phyloP scores from a whole-genome alignment of 2,888 invertebrate genomes.

The Orthosia incerta region DNA sequence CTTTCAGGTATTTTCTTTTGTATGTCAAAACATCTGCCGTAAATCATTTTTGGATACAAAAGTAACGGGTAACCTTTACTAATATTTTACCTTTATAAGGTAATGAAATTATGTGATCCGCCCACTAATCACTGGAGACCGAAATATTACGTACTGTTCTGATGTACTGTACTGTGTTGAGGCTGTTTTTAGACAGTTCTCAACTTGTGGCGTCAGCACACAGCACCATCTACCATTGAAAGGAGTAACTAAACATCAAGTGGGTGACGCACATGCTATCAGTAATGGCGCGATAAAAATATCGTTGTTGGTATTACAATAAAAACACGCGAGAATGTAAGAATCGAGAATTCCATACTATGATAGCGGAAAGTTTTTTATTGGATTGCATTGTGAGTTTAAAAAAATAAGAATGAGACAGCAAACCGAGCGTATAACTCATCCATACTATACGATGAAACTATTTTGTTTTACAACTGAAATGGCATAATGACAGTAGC shows the following conservation, averaged over 20 bases:
- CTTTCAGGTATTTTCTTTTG: slow-evolving; percentile 35
- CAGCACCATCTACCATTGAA: slow-evolving; percentile 32
- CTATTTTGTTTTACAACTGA: not conserved
- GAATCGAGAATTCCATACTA: not conserved
- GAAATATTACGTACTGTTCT: too few species aligned
- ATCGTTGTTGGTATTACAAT: not conserved
- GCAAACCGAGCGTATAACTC: not conserved
- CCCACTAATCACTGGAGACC: too few species aligned
- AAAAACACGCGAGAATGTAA: too few species aligned
- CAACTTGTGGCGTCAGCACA: slow-evolving; percentile 17
- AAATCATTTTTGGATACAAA: not conserved
- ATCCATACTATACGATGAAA: not conserved
- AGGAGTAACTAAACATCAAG: not conserved
- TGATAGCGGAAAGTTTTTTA: not conserved
- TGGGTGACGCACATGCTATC: slow-evolving; percentile 3
- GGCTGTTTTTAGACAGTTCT: too few species aligned
- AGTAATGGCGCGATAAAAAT: not conserved
- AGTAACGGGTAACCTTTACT: not conserved
- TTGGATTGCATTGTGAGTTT: not conserved
- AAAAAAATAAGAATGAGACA: not conserved
- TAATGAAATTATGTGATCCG: too few species aligned
- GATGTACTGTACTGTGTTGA: too few species aligned
- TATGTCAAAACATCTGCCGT: slow-evolving; percentile 1
- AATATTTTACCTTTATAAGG: not conserved
- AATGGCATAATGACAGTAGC: not conserved